A percentile compares a stretch with the other conserved stretches of the same genome.
Evolutionary conservation across 2,888 invertebrate species (phyloP).

Genomic region (Lasioglossum lativentre): DNA sequence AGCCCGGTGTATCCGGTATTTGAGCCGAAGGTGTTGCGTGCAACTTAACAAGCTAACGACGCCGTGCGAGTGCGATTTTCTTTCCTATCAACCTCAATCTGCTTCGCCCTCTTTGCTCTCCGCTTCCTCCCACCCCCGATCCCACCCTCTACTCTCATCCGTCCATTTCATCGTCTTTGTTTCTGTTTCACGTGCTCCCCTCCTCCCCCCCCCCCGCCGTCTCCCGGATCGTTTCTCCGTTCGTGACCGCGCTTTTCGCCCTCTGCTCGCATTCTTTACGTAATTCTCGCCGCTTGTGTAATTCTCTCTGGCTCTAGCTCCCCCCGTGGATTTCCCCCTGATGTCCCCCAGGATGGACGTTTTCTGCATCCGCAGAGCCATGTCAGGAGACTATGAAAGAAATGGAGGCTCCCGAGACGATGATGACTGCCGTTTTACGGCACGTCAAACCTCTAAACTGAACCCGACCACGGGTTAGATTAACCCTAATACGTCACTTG

Average conservation of each 20-base stretch:
- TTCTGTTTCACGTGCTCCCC: conserved; percentile 14
- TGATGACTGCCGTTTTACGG: conserved; percentile 70
- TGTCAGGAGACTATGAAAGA: conserved; percentile 45
- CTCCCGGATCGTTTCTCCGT: conserved; percentile 38
- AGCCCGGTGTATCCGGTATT: conserved; percentile 83
- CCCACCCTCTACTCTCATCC: conserved; percentile 37
- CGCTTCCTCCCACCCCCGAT: conserved; percentile 18
- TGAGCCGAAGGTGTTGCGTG: conserved; percentile 84
- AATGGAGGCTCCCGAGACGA: conserved; percentile 20
- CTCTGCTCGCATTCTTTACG: conserved; percentile 40
- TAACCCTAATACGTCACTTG: conserved; percentile 45
- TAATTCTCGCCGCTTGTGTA: conserved; percentile 38
- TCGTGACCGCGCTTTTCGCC: conserved; percentile 46
- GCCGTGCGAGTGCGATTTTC: conserved; percentile 84
- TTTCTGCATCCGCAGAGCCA: conserved; percentile 26
- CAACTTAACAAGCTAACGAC: conserved; percentile 85
- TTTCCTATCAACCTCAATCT: conserved; percentile 84
- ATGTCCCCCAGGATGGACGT: not conserved
- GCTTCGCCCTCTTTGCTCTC: conserved; percentile 73
- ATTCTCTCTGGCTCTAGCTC: not conserved
- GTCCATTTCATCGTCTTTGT: conserved; percentile 17
- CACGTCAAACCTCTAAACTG: conserved; percentile 54
- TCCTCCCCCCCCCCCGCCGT: not conserved
- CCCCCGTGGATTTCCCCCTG: not conserved
- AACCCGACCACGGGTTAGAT: conserved; percentile 61